Evolutionary conservation across 2,888 invertebrate genomes (phyloP), one percentile per base, ranked within the genome.

Genomic region (Eulithis prunata): DNA sequence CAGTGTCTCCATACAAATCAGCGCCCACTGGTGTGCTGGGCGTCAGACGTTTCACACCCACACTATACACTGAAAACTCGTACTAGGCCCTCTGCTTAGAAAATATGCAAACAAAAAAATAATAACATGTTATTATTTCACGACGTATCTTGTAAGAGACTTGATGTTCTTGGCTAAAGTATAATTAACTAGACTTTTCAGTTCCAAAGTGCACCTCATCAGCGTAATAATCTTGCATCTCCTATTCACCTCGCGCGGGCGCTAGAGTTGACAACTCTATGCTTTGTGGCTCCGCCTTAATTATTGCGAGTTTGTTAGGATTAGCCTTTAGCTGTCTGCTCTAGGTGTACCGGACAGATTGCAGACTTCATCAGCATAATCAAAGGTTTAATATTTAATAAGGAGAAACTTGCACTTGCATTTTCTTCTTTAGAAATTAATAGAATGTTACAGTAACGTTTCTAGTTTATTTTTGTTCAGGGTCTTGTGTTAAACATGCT

Each of bases 291-390:
- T 66, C 61, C 65, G 62, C 67, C 69, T 71, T 76, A 75, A 76
- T 78, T 75, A 76, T 74, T 66, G 62, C 64, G 32, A 61, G 70
- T 75, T 75, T 72, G 72, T 71, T 71, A 71, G 70, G 71, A 74
- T 75, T 74, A 75, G 72, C 71, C 62, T 68, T 49, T 57, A 68
- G 56, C 61, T 47, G 61, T 57, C 12, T 38, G 14, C 53, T 14
- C 51, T 38, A n/a, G 51, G 49, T 59, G 49, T 21, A 38, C 64
- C 43, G 63, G 62, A 52, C 63, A 55, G 57, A 41, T 60, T 56
- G 56, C 66, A 62, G 62, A 67, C 60, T 53, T 57, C 63, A 68
- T 68, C 57, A 62, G 55, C 68, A 68, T 64, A 68, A 64, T 64
- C 57, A 68, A 62, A 68, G 57, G 53, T 61, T 68, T 61, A n/a